Conservation (phyloP, 1,140 invertebrate genomes). For the Drosophila nikananu region DNA sequence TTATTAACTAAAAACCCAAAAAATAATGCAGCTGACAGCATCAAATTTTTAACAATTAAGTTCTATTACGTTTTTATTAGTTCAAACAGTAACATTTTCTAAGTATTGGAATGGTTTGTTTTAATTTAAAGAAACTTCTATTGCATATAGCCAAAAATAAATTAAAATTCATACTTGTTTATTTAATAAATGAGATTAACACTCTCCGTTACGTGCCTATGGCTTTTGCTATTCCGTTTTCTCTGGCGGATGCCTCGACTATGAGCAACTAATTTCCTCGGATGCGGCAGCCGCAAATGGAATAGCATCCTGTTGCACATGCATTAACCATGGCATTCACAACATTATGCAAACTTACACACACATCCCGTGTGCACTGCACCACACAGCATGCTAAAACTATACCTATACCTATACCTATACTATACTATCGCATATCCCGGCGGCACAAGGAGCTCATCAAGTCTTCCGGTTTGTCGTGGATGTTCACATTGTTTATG, state of each 20-base stretch:
- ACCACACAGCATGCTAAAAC: neutral
- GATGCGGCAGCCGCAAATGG: slow-evolving; percentile 42
- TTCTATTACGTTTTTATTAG: no score
- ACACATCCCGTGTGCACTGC: slow-evolving; percentile 14
- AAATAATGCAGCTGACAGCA: no score
- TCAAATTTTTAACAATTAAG: no score
- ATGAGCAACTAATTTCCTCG: slow-evolving; percentile 50
- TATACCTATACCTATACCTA: neutral
- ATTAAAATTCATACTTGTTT: neutral
- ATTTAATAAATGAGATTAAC: slow-evolving; percentile 1
- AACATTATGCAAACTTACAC: slow-evolving; percentile 48
- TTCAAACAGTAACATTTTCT: no score
- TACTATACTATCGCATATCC: slow-evolving; percentile 20
- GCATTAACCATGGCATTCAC: slow-evolving; percentile 53
- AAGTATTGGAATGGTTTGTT: no score
- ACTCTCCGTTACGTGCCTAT: no score
- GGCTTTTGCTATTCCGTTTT: neutral
- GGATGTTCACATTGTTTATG: slow-evolving; percentile 55
- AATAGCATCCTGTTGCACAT: slow-evolving; percentile 52
- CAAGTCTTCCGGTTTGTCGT: slow-evolving; percentile 45
- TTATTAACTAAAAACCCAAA: no score
- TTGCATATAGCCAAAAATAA: no score
- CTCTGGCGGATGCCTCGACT: slow-evolving; percentile 25
- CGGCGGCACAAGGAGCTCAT: slow-evolving; percentile 34
- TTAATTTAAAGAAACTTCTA: no score